Base-by-base conservation (phyloP, 2,797 vertebrate genomes). In the Rhinella marina region DNA sequence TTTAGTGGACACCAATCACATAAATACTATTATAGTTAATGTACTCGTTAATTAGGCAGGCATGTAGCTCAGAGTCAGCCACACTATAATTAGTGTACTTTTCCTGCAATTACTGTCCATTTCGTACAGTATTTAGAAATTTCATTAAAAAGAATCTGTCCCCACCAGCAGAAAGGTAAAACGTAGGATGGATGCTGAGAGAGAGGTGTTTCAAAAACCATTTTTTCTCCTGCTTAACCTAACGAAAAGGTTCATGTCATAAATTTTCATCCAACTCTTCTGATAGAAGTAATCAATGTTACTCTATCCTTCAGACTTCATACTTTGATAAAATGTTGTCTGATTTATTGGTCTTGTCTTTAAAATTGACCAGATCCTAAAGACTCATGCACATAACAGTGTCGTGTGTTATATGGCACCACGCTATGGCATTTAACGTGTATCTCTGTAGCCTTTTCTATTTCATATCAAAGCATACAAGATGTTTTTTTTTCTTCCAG, bases 1-100 rank as follows among this genome's bases (percentile, higher is more conserved):
- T 62, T 76, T 75, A 61, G 19, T 85, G 41, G 56, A 85, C 73
- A 84, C 23, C 19, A 59, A 8, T 13, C 70, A 62, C 72, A 77
- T 64, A 27, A 62, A 77, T 66, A 32, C 23, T 72, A 68, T 57
- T 80, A 59, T 70, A 21, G n/a, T 80, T 79, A 50, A 85, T 25
- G 59, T 29, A 66, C 75, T 77, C 78, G 57, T 61, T 78, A 85
- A 85, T 85, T 50, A 85, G 84, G 41, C 73, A 52, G 16, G 7
- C 76, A 19, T 54, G 73, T 62, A 62, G 72, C 59, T 64, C 3
- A n/a, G 32, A 77, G 70, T n/a, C 25, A 59, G 70, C 14, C 16
- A 17, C 41, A 64, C 23, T n/a, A 62, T 77, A 64, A 85, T 85
- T 77, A 85, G 32, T 62, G 23, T 50, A 64, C 29, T 77, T 76